Conservation (phyloP, 2,797 vertebrate genomes). For the Microctenopoma lineatum region DNA sequence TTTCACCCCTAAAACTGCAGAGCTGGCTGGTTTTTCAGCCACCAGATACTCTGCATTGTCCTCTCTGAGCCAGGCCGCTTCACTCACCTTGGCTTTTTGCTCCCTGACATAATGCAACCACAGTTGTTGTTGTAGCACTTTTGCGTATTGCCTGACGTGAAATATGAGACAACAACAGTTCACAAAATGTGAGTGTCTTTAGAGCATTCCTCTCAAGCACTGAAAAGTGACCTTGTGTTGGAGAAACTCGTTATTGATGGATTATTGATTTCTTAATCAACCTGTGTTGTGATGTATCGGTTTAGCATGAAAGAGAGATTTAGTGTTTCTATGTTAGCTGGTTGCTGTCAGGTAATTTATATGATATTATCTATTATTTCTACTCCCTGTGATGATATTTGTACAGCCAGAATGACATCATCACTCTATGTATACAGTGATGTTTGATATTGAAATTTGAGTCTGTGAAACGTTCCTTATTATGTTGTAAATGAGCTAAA, state of each 20-base stretch:
- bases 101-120: constrained; percentile 34
- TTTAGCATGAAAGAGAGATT: no score
- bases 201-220: neutral
- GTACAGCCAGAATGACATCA: constrained; percentile 26
- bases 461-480: no score
- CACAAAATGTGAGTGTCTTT: neutral
- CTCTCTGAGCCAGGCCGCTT: constrained; percentile 43
- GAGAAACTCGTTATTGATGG: neutral
- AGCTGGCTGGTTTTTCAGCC: constrained; percentile 37
- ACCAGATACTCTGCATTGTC: constrained; percentile 56
- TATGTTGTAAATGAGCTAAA: no score
- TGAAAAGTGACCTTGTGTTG: no score
- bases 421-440: neutral
- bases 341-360: constrained; percentile 15
- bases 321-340: neutral
- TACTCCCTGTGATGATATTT: constrained; percentile 9
- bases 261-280: constrained; percentile 1
- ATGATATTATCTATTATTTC: constrained; percentile 16
- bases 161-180: constrained; percentile 6
- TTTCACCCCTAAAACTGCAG: constrained; percentile 59
- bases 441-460: neutral
- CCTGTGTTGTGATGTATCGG: no score
- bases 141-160: constrained; percentile 44
- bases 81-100: constrained; percentile 57
- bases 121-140: constrained; percentile 51